Conservation (phyloP, 2,888 invertebrate species). For the Cataglyphis cursor region DNA sequence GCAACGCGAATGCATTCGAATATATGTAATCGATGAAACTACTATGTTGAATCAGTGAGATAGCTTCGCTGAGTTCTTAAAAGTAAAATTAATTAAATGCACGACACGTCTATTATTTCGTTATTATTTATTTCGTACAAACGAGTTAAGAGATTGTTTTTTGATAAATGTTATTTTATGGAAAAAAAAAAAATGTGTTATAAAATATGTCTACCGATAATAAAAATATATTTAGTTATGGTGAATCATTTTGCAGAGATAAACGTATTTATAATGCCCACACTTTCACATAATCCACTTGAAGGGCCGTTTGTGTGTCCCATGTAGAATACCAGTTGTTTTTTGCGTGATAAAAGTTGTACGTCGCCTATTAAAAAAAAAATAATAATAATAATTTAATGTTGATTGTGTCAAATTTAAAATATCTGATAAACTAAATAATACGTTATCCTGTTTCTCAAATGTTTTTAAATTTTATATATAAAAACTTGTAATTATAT, state of each 20-base stretch:
- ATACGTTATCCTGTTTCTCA: background rate
- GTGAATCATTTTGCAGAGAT: background rate
- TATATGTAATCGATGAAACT: background rate
- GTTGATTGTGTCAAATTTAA: background rate
- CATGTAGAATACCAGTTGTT: conserved; percentile 87
- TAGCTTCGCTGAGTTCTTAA: background rate
- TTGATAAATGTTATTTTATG: background rate
- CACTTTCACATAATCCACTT: conserved; percentile 89
- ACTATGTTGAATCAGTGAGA: background rate
- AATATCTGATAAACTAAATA: background rate
- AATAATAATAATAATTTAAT: background rate
- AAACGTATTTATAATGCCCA: conserved; percentile 87
- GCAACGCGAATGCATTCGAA: background rate
- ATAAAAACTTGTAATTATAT: conserved; percentile 15
- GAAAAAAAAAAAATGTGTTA: background rate
- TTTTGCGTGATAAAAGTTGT: conserved; percentile 86
- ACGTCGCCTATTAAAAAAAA: conserved; percentile 75
- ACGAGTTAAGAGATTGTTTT: background rate
- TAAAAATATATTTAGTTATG: background rate
- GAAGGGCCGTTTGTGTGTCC: conserved; percentile 87
- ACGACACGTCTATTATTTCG: background rate
- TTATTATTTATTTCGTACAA: conserved; percentile 22
- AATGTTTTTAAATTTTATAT: conserved; percentile 3
- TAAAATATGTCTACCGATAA: background rate
- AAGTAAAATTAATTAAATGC: background rate